Evolutionary conservation across 2,888 invertebrate genomes (phyloP).

Genomic region (Agrochola circellaris): DNA sequence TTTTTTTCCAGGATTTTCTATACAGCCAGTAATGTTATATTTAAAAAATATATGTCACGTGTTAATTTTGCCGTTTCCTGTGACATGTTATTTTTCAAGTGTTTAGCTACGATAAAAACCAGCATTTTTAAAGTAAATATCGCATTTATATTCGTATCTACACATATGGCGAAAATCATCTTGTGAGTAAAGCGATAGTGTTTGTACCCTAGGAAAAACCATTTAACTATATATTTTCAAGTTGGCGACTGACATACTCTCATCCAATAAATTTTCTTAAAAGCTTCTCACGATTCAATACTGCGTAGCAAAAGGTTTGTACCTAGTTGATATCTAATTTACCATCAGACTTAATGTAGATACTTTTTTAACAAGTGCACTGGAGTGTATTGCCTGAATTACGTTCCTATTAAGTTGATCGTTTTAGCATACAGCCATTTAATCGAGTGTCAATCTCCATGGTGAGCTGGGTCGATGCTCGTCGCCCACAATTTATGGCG

Average conservation of each 20-base stretch:
- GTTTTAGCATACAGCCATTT: constrained; percentile 34
- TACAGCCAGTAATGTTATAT: neutral
- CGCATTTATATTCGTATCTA: neutral
- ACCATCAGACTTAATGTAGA: neutral
- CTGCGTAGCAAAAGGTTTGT: too few species aligned
- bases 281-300: neutral
- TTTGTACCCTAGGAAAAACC: neutral
- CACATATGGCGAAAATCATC: neutral
- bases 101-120: neutral
- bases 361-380: neutral
- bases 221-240: neutral
- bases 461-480: constrained; percentile 34
- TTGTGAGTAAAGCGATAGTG: neutral
- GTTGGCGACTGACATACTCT: neutral
- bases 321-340: too few species aligned
- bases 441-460: constrained; percentile 56
- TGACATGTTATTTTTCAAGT: neutral
- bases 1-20: neutral
- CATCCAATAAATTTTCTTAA: neutral
- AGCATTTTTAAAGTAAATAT: neutral
- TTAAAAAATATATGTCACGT: neutral
- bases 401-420: neutral
- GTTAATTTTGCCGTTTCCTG: neutral
- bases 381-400: neutral
- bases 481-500: constrained; percentile 46